Evolutionary conservation across 2,888 invertebrate species (phyloP), one percentile per base, ranked within the genome.

Genomic region (Tenthredo livida): DNA sequence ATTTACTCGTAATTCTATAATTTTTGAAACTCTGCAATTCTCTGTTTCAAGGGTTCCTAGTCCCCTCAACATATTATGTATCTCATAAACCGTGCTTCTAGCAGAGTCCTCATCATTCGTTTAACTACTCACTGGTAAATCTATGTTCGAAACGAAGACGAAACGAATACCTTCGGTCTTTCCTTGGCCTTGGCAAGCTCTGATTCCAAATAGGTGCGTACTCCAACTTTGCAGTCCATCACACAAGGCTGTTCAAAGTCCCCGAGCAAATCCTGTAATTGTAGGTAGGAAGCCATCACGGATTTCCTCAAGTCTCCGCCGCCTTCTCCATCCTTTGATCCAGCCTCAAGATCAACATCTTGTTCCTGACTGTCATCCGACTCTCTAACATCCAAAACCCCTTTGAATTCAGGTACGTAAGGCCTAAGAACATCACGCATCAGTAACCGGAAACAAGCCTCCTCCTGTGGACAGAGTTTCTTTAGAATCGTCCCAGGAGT

Each of bases 151-250:
- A 65, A 84, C 73, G 43, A 54, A 65, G 40, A 84, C 33, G 87
- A 89, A 80, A 40, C 80, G 33, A 94, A 93, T 92, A 97, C 97
- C 95, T 98, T 98, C 29, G 98, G 98, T 93, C 98, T 98, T 92
- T 98, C 98, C 92, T 98, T 97, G 12, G 98, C 98, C 93, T 98
- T 99, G 29, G 97, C 97, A 10, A 99, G 94, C 93, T 99, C 99
- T 90, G 98, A 98, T 93, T 99, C 99, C 86, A 99, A 94, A 93
- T 99, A 99, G 0, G 99, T 99, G 90, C 99, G 95, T 47, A 98
- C 97, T 50, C 99, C 99, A 89, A 99, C 97, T 94, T 99, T 99
- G 93, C 98, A 98, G 94, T 99, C 99, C 98, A 99, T 99, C 2
- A 99, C 98, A 92, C 98, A 98, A 0, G 99, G 98, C 86, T 97